Evolutionary conservation across 2,113 vertebrate genomes (phyloP).

Genomic region (Morphnarchus princeps): DNA sequence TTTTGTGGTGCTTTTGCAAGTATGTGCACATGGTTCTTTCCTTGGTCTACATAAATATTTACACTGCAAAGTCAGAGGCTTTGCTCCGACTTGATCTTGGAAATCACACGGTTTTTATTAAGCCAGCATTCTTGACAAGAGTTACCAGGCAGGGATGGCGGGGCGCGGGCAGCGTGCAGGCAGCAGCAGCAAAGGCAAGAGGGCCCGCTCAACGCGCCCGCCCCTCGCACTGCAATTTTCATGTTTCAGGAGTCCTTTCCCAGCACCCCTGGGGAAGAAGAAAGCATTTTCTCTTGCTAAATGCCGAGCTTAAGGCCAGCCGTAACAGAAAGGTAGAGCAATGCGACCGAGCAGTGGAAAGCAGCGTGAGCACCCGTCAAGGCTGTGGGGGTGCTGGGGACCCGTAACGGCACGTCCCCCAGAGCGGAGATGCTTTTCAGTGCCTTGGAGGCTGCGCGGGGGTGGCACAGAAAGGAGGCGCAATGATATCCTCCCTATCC

Average conservation of each 20-base stretch:
- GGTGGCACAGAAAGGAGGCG: not conserved
- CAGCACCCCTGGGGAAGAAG: not conserved
- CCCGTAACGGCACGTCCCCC: not conserved
- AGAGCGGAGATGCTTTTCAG: not conserved
- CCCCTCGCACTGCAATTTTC: not conserved
- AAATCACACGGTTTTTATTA: not conserved
- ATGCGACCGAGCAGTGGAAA: rapidly evolving
- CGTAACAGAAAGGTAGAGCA: not conserved
- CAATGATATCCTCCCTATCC: not conserved
- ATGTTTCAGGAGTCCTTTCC: no score
- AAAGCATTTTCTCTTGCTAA: not conserved
- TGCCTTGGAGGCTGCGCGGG: not conserved
- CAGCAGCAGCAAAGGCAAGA: not conserved
- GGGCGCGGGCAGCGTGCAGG: not conserved
- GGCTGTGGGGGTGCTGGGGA: rapidly evolving
- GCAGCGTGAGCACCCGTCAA: not conserved
- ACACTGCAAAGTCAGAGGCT: not conserved
- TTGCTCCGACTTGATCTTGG: not conserved
- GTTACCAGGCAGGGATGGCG: not conserved
- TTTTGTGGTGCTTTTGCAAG: not conserved
- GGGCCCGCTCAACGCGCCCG: rapidly evolving
- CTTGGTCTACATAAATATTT: not conserved
- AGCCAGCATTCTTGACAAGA: not conserved
- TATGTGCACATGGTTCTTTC: not conserved
- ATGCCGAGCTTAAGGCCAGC: not conserved